Conservation (phyloP, 1,140 invertebrate genomes). For the Paraescarpia echinospica region DNA sequence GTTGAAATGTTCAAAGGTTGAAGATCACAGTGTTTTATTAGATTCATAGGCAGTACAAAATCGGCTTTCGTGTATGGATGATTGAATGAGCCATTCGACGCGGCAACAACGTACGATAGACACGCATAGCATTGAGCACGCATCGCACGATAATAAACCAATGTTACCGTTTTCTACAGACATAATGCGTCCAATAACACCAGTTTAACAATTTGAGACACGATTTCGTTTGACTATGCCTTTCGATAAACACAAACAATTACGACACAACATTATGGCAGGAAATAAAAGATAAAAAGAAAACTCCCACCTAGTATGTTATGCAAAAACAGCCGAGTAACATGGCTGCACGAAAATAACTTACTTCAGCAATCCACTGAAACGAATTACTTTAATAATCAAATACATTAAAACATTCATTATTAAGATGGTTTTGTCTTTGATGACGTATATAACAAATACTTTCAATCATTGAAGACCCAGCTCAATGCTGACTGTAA, state of each 20-base stretch:
- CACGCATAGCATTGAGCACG: no score
- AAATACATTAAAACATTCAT: background rate
- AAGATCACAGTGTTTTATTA: background rate
- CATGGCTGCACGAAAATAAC: background rate
- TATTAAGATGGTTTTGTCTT: background rate
- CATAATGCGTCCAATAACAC: background rate
- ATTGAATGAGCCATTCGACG: no score
- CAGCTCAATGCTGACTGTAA: background rate
- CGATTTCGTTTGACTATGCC: background rate
- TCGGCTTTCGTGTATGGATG: background rate
- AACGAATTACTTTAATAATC: background rate
- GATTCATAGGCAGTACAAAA: background rate
- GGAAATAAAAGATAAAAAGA: background rate
- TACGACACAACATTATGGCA: background rate
- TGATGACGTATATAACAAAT: background rate
- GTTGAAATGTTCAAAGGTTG: background rate
- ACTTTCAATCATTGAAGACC: background rate
- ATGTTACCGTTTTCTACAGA: background rate
- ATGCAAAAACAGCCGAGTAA: background rate
- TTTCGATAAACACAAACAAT: background rate
- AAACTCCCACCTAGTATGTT: background rate
- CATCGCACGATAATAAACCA: background rate
- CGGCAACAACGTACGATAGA: background rate
- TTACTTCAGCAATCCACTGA: background rate
- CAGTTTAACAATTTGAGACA: background rate